Base-by-base conservation (phyloP, 2,797 vertebrate species). In the Brotula barbata region DNA sequence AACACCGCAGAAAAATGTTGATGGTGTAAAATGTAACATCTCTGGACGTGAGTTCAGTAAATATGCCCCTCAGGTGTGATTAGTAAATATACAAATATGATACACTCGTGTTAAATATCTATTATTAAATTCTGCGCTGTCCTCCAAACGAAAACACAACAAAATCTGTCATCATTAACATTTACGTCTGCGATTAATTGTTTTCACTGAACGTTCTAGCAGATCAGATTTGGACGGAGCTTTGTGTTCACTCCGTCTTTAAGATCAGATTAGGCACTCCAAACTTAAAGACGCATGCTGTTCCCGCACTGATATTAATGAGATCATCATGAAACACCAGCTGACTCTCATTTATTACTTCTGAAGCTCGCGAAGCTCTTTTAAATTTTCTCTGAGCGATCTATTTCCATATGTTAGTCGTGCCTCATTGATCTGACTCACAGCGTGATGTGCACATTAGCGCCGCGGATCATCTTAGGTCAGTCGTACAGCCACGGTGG, bases 41-140 rank as follows among this genome's bases (percentile, higher is more conserved):
- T n/a, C n/a, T n/a, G n/a, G n/a, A n/a, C n/a, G n/a, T n/a, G n/a
- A n/a, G n/a, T n/a, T n/a, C n/a, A n/a, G n/a, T n/a, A n/a, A n/a
- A n/a, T n/a, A n/a, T n/a, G n/a, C n/a, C n/a, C n/a, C n/a, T n/a
- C n/a, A n/a, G 64, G 68, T 66, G 59, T 76, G 53, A 57, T 45
- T 44, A 50, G 56, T 64, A 68, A 82, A 51, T 46, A 28, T 42
- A n/a, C 28, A 46, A 4, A 61, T 71, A 61, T 65, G n/a, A 58
- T 28, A 28, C 25, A 28, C 7, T 3, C 25, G 7, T 28, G 7
- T 28, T n/a, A n/a, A n/a, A n/a, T n/a, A n/a, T n/a, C n/a, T n/a
- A n/a, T n/a, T n/a, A n/a, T n/a, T n/a, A n/a, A n/a, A n/a, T n/a
- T n/a, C n/a, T n/a, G n/a, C n/a, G n/a, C n/a, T n/a, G n/a, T n/a